Percentiles rank a stretch among this genome's conserved stretches.
phyloP scores from a whole-genome alignment of 64 coral and sea anemone genomes.

The Acropora yongei region DNA sequence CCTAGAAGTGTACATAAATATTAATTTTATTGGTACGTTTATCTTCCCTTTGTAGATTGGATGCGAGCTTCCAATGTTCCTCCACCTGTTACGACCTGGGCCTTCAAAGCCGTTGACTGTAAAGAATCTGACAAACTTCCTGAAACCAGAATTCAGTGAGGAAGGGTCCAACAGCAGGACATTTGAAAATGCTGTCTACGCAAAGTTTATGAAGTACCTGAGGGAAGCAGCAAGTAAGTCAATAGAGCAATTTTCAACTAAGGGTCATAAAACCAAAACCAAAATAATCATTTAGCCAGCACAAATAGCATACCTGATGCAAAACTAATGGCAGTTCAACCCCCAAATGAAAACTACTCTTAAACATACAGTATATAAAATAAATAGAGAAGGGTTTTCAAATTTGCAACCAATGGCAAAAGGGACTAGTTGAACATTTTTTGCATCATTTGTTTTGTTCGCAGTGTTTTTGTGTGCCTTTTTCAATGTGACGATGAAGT shows the following conservation, averaged over 20 bases:
- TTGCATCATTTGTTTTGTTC: conserved; percentile 14
- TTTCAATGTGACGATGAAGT: neutral
- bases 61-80: conserved; percentile 27
- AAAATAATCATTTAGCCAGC: neutral
- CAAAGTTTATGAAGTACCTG: conserved; percentile 48
- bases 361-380: neutral
- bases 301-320: neutral
- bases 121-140: conserved; percentile 2
- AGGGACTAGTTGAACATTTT: neutral
- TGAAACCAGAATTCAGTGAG: conserved; percentile 44
- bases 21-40: too few species aligned
- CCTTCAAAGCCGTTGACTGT: conserved; percentile 10
- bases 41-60: too few species aligned
- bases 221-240: conserved; percentile 53
- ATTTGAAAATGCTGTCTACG: conserved; percentile 41
- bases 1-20: too few species aligned
- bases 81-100: conserved; percentile 14
- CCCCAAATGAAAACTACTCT: neutral
- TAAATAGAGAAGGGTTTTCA: neutral
- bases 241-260: neutral
- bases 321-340: neutral
- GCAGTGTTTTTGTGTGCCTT: conserved; percentile 11
- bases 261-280: too few species aligned
- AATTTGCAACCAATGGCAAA: neutral
- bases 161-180: conserved; percentile 48